Percentiles rank a stretch among this genome's conserved stretches.
phyloP scores from a whole-genome alignment of 2,888 invertebrate species.

The Drosophila phalerata region DNA sequence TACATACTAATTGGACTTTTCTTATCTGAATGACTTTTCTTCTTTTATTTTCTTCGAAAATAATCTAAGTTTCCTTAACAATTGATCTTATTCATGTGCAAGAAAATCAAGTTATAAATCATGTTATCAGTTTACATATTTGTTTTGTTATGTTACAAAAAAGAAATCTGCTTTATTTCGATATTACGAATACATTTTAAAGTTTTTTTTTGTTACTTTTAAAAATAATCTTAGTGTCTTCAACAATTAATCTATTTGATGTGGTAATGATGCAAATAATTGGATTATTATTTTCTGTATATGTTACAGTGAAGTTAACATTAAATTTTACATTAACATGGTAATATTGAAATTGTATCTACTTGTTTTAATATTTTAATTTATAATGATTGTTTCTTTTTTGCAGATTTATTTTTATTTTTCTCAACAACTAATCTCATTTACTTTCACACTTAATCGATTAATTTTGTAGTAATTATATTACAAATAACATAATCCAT shows the following conservation, averaged over 20 bases:
- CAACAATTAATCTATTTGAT: neutral
- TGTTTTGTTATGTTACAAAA: neutral
- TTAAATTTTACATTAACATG: neutral
- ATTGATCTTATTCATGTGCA: slow-evolving; percentile 15
- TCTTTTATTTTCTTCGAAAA: slow-evolving; percentile 12
- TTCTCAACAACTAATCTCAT: no score
- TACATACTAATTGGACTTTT: slow-evolving; percentile 35
- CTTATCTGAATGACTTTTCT: slow-evolving; percentile 17
- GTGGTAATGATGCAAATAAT: neutral
- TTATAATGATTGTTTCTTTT: neutral
- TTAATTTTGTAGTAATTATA: no score
- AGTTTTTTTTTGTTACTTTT: neutral
- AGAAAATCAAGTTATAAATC: neutral
- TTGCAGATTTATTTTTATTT: no score
- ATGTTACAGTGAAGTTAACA: neutral
- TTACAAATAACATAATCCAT: no score
- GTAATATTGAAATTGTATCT: neutral
- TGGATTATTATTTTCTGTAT: neutral
- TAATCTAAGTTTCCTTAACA: neutral
- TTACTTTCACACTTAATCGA: no score
- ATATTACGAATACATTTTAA: neutral
- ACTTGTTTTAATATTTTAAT: neutral
- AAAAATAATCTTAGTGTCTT: neutral
- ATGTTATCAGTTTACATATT: neutral
- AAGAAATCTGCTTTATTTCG: neutral